Conservation (phyloP, 2,888 invertebrate species). For the Ophonus ardosiacus region DNA sequence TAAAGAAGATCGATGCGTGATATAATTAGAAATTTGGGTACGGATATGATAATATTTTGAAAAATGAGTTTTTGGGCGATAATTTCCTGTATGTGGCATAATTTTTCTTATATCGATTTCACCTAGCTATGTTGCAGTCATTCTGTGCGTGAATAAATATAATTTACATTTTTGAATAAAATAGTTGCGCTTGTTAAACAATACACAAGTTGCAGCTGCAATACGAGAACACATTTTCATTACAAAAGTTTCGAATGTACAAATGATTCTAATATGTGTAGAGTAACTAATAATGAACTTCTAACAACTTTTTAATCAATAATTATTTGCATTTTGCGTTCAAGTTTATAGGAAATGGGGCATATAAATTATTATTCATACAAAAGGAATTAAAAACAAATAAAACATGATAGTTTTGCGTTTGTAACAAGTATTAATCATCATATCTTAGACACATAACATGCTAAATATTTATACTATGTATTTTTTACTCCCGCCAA, state of each 20-base stretch:
- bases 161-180: background rate
- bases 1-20: constrained; percentile 10
- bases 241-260: background rate
- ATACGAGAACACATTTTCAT: background rate
- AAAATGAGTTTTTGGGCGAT: constrained; percentile 5
- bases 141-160: background rate
- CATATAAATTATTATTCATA: background rate
- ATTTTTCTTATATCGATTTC: constrained; percentile 32
- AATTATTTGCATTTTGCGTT: constrained; percentile 29
- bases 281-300: constrained; percentile 3
- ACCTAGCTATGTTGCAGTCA: background rate
- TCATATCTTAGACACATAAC: background rate
- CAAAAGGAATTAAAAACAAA: background rate
- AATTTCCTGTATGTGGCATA: constrained; percentile 27
- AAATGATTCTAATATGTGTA: background rate
- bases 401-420: background rate
- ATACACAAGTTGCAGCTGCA: background rate
- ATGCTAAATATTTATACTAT: background rate
- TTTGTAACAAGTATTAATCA: background rate
- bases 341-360: constrained; percentile 8
- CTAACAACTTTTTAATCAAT: constrained; percentile 16
- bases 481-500: background rate
- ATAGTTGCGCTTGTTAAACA: background rate
- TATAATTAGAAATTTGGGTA: constrained; percentile 7
- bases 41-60: constrained; percentile 14